Evolutionary conservation across 2,113 vertebrate species (phyloP).

Genomic region (Chloebia gouldiae): DNA sequence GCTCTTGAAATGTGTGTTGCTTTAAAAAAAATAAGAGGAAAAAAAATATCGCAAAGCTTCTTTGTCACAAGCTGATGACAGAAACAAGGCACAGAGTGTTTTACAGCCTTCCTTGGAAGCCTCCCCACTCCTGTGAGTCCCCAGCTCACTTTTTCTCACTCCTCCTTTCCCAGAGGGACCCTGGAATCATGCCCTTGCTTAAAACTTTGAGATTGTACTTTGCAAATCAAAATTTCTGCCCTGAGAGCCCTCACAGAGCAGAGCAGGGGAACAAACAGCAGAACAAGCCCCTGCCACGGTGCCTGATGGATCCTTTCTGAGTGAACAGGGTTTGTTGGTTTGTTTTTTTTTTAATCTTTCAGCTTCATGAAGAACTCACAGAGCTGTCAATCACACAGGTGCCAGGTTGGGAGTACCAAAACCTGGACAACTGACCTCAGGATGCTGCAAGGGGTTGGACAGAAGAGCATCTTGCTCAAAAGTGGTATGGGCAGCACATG

Average conservation of each 20-base stretch:
- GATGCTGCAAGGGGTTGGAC: not conserved
- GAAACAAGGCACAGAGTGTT: not conserved
- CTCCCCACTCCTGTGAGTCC: not conserved
- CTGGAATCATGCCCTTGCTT: not conserved
- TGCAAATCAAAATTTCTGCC: not conserved
- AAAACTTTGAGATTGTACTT: not conserved
- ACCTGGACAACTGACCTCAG: not conserved
- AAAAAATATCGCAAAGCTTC: not conserved
- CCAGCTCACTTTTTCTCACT: not conserved
- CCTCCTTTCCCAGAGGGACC: not conserved
- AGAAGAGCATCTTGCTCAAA: not conserved
- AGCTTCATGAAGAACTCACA: not conserved
- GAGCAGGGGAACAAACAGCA: not conserved
- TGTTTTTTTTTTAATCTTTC: not conserved
- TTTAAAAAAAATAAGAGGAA: not conserved
- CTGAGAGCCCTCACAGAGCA: not conserved
- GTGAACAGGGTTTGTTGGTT: not conserved
- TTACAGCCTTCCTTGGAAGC: constrained; percentile 8
- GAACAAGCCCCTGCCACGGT: not conserved
- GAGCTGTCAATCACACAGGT: not conserved
- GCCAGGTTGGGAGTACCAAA: not conserved
- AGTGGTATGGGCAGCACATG: not conserved
- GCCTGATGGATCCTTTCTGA: not conserved
- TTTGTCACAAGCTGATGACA: not conserved
- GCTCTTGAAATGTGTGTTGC: not conserved